Conservation (phyloP, 2,888 invertebrate genomes). For the Drosophila falleni region DNA sequence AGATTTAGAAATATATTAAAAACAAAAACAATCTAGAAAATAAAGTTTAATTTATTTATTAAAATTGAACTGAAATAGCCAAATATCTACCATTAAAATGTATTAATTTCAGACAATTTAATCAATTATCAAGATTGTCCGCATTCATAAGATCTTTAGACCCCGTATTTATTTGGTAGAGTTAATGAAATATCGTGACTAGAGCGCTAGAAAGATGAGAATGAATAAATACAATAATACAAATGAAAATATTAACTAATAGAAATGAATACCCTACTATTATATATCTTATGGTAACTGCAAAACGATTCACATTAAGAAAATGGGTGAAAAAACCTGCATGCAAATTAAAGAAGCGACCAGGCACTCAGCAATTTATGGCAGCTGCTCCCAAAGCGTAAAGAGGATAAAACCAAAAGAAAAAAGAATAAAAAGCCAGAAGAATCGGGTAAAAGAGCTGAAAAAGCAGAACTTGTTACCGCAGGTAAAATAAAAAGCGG, state of each 20-base stretch:
- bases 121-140: too few species aligned
- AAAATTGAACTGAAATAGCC: neutral
- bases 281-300: neutral
- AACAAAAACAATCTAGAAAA: too few species aligned
- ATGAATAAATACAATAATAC: too few species aligned
- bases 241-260: too few species aligned
- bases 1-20: too few species aligned
- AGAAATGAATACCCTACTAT: neutral
- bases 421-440: neutral
- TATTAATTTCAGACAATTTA: too few species aligned
- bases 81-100: neutral
- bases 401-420: conserved; percentile 5
- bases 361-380: conserved; percentile 62
- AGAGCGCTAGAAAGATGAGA: too few species aligned
- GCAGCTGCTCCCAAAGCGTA: conserved; percentile 23
- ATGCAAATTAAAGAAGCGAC: conserved; percentile 73
- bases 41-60: too few species aligned
- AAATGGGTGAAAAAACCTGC: conserved; percentile 43
- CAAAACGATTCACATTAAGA: neutral
- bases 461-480: conserved; percentile 8
- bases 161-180: too few species aligned
- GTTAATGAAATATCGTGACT: too few species aligned
- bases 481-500: conserved; percentile 40
- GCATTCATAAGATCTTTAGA: too few species aligned
- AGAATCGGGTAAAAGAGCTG: conserved; percentile 2